Conservation (phyloP, 2,113 vertebrate species). For the Myrmecobius fasciatus region DNA sequence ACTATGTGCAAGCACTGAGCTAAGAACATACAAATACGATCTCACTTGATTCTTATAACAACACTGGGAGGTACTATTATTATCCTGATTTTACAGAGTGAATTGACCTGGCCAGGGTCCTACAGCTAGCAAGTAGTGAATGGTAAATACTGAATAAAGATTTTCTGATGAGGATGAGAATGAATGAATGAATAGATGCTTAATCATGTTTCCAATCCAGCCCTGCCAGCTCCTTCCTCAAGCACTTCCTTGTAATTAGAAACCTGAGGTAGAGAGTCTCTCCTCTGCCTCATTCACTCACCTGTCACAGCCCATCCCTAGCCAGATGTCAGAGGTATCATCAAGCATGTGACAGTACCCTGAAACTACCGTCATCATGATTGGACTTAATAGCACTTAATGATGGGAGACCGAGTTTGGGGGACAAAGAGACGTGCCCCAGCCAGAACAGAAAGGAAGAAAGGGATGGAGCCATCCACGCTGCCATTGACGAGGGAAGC, state of each 20-base stretch:
- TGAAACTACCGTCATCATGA: neutral
- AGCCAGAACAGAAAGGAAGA: neutral
- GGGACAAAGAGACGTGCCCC: neutral
- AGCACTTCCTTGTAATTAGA: neutral
- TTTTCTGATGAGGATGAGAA: neutral
- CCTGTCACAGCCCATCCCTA: neutral
- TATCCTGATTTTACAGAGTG: neutral
- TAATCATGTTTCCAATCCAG: neutral
- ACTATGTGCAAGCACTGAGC: neutral
- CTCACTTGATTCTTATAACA: neutral
- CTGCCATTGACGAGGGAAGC: no score
- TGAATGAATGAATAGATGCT: neutral
- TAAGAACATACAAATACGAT: neutral
- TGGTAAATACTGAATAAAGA: neutral
- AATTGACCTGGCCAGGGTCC: neutral
- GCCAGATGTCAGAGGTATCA: no score
- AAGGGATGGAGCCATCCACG: neutral
- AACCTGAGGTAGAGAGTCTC: neutral
- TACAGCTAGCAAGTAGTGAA: neutral
- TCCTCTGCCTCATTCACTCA: neutral
- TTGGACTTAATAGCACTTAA: neutral
- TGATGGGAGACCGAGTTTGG: neutral
- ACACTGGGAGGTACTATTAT: neutral
- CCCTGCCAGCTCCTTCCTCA: neutral
- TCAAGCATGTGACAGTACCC: no score